Conservation (phyloP, 35 echinoderm and acorn worm genomes). For the Anneissia japonica region DNA sequence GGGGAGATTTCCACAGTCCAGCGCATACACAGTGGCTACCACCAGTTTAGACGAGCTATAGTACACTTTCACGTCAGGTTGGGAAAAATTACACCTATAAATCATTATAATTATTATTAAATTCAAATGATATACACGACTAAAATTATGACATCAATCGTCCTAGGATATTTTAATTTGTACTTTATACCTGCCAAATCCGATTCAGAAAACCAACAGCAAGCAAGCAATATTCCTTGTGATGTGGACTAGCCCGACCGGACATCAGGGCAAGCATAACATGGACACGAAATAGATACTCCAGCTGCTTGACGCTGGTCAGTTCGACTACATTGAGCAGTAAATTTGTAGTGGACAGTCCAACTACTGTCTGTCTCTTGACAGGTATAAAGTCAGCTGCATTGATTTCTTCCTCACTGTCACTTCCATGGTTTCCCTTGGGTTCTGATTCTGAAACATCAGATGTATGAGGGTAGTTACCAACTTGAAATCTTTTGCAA, state of each 20-base stretch:
- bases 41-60: too few relatives aligned
- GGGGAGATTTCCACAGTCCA: too few relatives aligned
- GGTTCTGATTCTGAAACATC: neutral
- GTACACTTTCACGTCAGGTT: too few relatives aligned
- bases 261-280: conserved; percentile 83
- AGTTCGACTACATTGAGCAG: conserved; percentile 47
- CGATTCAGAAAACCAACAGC: conserved; percentile 78
- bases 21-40: too few relatives aligned
- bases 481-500: too few relatives aligned
- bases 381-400: conserved; percentile 57
- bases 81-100: too few relatives aligned
- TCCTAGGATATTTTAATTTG: too few relatives aligned
- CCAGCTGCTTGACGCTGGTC: conserved; percentile 66
- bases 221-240: conserved; percentile 59
- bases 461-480: too few relatives aligned
- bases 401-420: conserved; percentile 46
- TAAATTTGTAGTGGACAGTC: conserved; percentile 56
- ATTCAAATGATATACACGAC: too few relatives aligned
- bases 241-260: conserved; percentile 44
- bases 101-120: too few relatives aligned
- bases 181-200: conserved; percentile 93
- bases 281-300: conserved; percentile 66
- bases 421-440: neutral
- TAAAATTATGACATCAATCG: too few relatives aligned
- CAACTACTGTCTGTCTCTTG: conserved; percentile 72